Percentiles rank a stretch among this genome's conserved stretches.
These are phyloP conservation scores for Mastigias papua DNA, from an alignment of 30 jellyfish, hydroid and myxozoan genomes.

Conservation along the genomic window DNA sequence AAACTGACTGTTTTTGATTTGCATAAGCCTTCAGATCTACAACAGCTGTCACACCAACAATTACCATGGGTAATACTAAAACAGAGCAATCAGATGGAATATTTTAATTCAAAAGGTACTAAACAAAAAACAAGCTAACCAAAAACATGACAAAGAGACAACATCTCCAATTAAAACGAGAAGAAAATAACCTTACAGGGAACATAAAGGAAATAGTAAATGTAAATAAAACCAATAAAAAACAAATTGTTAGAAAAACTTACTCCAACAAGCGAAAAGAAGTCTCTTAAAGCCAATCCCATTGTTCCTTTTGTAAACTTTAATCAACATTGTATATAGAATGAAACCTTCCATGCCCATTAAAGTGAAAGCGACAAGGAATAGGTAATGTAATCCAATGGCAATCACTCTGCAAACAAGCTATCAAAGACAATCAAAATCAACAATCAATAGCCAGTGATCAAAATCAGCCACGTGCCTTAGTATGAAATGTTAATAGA, in stretches of 20 bases:
- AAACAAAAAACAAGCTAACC: no score
- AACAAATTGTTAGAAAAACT: slow-evolving; percentile 2
- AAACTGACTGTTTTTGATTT: slow-evolving; percentile 33
- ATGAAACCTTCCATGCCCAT: slow-evolving; percentile 96
- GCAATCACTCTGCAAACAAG: slow-evolving; percentile 80
- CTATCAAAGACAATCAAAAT: slow-evolving; percentile 15
- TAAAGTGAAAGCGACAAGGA: slow-evolving; percentile 78
- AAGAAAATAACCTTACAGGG: neutral
- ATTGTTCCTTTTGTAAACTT: slow-evolving; percentile 70
- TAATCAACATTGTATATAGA: slow-evolving; percentile 79
- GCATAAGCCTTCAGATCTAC: slow-evolving; percentile 68
- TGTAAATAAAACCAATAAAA: neutral
- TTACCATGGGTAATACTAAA: slow-evolving; percentile 60
- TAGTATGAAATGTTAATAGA: no score
- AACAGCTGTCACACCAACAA: slow-evolving; percentile 56
- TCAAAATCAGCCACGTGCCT: no score
- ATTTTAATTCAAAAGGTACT: no score
- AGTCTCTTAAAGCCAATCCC: slow-evolving; percentile 63
- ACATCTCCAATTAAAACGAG: neutral
- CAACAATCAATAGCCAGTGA: neutral
- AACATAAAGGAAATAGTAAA: no score
- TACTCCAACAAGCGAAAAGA: slow-evolving; percentile 85
- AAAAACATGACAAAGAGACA: no score
- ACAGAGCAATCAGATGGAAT: no score
- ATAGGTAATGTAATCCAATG: slow-evolving; percentile 80